phyloP scores from a whole-genome alignment of 2,113 vertebrate genomes.

The Cyphomyrus discorhynchus region DNA sequence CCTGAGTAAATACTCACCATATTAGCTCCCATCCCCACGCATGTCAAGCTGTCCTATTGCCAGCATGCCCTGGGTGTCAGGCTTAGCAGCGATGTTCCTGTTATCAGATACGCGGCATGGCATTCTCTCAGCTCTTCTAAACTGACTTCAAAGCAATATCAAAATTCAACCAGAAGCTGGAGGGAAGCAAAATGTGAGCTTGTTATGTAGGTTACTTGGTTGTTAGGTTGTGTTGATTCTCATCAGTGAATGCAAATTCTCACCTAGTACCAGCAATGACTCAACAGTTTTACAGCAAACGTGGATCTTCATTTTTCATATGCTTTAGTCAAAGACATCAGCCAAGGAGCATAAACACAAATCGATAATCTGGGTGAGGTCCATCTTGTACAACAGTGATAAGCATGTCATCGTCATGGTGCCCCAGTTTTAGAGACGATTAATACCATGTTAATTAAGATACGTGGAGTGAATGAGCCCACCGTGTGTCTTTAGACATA shows the following conservation, averaged over 20 bases:
- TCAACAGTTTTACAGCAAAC: neutral
- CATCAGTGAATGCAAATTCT: neutral
- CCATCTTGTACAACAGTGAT: neutral
- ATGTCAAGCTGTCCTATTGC: neutral
- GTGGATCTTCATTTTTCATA: neutral
- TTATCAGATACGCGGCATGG: neutral
- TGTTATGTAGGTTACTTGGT: neutral
- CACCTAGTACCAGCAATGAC: neutral
- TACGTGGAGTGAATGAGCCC: neutral
- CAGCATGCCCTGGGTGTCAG: neutral
- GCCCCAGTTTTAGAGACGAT: neutral
- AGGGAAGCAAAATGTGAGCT: neutral
- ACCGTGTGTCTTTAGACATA: neutral
- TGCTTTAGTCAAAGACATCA: neutral
- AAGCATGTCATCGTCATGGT: neutral
- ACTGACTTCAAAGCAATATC: neutral
- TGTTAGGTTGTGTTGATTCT: neutral
- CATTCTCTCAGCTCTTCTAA: neutral
- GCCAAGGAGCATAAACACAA: neutral
- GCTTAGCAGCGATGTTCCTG: neutral
- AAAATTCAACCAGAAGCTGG: neutral
- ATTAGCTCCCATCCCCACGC: neutral
- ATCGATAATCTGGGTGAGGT: neutral
- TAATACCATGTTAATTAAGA: neutral
- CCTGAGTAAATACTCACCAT: neutral